Base-by-base conservation (phyloP, 2,888 invertebrate genomes). In the Syritta pipiens region DNA sequence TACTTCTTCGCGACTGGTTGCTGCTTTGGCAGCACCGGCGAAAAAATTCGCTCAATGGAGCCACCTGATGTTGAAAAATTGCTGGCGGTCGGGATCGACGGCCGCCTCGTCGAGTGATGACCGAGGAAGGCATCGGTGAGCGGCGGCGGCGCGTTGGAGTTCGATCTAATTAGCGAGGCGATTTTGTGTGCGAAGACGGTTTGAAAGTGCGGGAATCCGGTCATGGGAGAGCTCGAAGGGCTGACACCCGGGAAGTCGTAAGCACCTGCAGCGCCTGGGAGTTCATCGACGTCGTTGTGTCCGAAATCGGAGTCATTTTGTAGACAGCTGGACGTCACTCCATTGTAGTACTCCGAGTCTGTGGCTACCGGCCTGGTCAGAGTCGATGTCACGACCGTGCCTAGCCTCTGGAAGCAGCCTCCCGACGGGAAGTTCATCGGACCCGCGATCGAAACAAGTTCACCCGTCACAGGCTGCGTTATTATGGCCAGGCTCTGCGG, bases 41-140 rank as follows among this genome's bases (percentile, higher is more conserved):
- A 49, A 1, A 24, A 4, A 10, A 62, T 40, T 3, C 37, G 32
- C 12, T 62, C 62, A 7, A 62, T 26, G 1, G 37, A 37, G 5
- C 62, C 62, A 10, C 62, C 62, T 3, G 62, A 62, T 3, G 49
- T 62, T 1, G 48, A 26, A 32, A 59, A 59, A 7, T n/a, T 14
- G 5, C 6, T 59, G 2, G 14, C 4, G 22, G 12, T 48, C 4
- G 4, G 4, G 42, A 10, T 2, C 1, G 19, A 9, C n/a, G 40
- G 3, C 3, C 7, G 6, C 5, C 2, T 26, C 6, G 9, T n/a
- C n/a, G n/a, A n/a, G n/a, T n/a, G n/a, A 7, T 28, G 28, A 4
- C 4, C 28, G 6, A 1, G 28, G 4, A 4, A 9, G 28, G n/a
- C 28, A 9, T 28, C 28, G 2, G 28, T 28, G 2, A n/a, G n/a